Evolutionary conservation across 2,797 vertebrate genomes (phyloP), one percentile per base, ranked within the genome.

Genomic region (Eulemur mongoz): DNA sequence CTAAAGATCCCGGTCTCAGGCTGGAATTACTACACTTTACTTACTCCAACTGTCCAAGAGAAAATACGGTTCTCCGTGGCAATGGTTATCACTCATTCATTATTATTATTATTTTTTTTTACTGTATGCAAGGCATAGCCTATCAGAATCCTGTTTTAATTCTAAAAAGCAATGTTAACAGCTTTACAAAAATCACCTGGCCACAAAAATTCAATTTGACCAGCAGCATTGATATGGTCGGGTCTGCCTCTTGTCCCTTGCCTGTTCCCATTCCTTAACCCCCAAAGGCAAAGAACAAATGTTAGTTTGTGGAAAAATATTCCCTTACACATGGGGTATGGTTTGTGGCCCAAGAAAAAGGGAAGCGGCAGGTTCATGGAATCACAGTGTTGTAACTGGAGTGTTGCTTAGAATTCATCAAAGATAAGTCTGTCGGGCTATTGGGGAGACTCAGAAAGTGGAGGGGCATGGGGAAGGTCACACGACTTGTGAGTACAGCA

Each of bases 121-220:
- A 23, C 45, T 12, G 5, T 15, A 15, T 38, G 72, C 54, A 54
- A 65, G 25, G 14, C 43, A 38, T 12, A 72, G 35, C 59, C 94
- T 78, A 65, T 84, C 91, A 91, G 91, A 87, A 75, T 95, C 88
- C 54, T 75, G 61, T 85, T 83, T 89, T 79, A 69, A 43, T 84
- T 88, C n/a, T 82, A 70, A 93, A 88, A 80, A 50, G 40, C 2
- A 20, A 27, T 17, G 54, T 93, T 38, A 95, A 67, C 59, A 61
- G 27, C 23, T 67, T 73, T 79, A 30, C 76, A 79, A 69, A 75
- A 61, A 67, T 75, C 79, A 35, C 63, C 57, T 69, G 82, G 59
- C 70, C 57, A n/a, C 40, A 32, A 30, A 93, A 86, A 85, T 83
- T 38, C 72, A 23, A 4, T 69, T 54, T 43, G 43, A 25, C 48